phyloP scores from a whole-genome alignment of 2,888 invertebrate genomes.

The Anodontia alba region DNA sequence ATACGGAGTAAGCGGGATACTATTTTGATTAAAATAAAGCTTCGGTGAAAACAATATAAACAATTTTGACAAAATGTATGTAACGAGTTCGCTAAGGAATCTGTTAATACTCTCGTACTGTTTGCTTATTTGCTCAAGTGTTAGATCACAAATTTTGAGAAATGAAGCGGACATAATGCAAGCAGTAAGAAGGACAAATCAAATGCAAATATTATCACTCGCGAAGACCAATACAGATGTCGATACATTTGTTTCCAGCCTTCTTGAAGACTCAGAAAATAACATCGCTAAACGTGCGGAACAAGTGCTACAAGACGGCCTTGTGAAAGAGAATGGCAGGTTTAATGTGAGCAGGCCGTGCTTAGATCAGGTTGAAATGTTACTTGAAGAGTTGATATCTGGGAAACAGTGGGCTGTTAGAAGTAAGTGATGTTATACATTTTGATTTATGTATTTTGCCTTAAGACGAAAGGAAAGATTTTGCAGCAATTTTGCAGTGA shows the following conservation, averaged over 20 bases:
- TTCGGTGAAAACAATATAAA: no score
- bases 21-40: no score
- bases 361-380: slow-evolving; percentile 22
- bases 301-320: not conserved
- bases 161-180: not conserved
- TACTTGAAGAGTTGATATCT: slow-evolving; percentile 23
- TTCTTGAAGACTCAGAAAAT: not conserved
- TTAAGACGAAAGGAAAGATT: no score
- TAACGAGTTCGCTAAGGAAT: no score
- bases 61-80: no score
- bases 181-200: not conserved
- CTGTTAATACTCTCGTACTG: no score
- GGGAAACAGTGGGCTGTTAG: slow-evolving; percentile 37
- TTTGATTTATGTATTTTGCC: no score
- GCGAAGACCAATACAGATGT: not conserved
- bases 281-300: not conserved
- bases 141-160: not conserved
- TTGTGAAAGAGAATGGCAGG: not conserved
- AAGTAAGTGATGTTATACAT: no score
- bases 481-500: no score
- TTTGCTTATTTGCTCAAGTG: not conserved
- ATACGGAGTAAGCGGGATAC: no score
- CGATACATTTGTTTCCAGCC: not conserved
- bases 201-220: not conserved
- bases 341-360: slow-evolving; percentile 16